Percentiles rank a stretch among this genome's conserved stretches.
These are phyloP conservation scores for Bergia puertoricense DNA, from an alignment of 92 coral and sea anemone species.

Conservation along the genomic window DNA sequence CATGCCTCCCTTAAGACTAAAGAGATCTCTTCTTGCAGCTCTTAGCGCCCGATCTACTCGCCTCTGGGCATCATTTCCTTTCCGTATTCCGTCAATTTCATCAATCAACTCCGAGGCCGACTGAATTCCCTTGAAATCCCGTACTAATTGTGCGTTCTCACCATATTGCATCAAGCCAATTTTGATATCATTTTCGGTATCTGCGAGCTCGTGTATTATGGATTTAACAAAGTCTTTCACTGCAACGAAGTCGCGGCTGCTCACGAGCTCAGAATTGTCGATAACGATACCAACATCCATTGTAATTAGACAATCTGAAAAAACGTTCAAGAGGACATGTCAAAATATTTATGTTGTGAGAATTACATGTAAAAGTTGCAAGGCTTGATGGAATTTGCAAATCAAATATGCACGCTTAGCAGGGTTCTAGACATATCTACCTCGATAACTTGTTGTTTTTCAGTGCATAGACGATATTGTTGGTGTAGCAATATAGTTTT, in stretches of 20 bases:
- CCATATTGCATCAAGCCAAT: conserved; percentile 54
- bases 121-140: conserved; percentile 47
- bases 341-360: not conserved
- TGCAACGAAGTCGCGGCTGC: conserved; percentile 41
- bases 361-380: too few species aligned
- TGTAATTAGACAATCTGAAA: conserved; percentile 62
- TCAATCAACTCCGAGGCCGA: conserved; percentile 27
- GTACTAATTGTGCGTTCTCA: conserved; percentile 33
- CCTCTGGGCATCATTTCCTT: conserved; percentile 28
- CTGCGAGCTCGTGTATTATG: conserved; percentile 49
- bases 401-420: too few species aligned
- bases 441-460: too few species aligned
- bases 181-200: conserved; percentile 62
- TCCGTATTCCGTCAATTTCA: conserved; percentile 41
- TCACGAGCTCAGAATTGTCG: conserved; percentile 46
- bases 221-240: conserved; percentile 51
- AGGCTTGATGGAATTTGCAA: too few species aligned
- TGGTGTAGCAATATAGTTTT: too few species aligned
- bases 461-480: too few species aligned
- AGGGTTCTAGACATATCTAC: too few species aligned
- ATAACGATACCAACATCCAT: conserved; percentile 65
- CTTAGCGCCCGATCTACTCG: conserved; percentile 54
- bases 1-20: conserved; percentile 69
- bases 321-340: not conserved
- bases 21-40: conserved; percentile 48